Evolutionary conservation across 2,113 vertebrate species (phyloP), one percentile per base, ranked within the genome.

Genomic region (Chionomys nivalis): DNA sequence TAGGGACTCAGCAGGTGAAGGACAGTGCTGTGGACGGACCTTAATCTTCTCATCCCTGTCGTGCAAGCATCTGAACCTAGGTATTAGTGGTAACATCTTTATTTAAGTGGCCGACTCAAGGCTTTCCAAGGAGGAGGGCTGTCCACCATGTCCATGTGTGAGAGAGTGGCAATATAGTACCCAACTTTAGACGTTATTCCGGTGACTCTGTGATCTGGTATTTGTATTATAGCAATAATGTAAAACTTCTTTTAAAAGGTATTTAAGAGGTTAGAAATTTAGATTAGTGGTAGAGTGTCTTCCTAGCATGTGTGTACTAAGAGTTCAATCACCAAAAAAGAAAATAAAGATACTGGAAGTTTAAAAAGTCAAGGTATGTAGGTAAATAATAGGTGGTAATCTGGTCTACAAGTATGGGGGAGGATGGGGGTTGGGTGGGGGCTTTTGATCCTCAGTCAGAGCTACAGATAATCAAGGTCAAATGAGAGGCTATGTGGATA

Each of bases 61-160:
- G 26, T 17, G 39, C 23, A 1, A 58, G n/a, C 10, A 13, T 4
- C 0, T 1, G 63, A 55, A 24, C 58, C 24, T 1, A 39, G 72
- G 68, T 12, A 79, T 66, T 13, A 4, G 63, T 0, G 0, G 11
- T 1, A 1, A 61, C 17, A n/a, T 31, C 13, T 17, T 39, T 12
- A 24, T 28, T 83, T 3, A 21, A 61, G n/a, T 26, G 55, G 44
- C 79, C 3, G n/a, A 17, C 12, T 39, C 33, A 81, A 81, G 42
- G 83, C 76, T 17, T 8, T 10, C 0, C 13, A 39, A 47, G 19
- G 85, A 44, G 75, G 68, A 58, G 12, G 4, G 13, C 49, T 1
- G 3, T 31, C 17, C 2, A 16, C 19, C 39, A 14, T n/a, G 24
- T 17, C 68, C 12, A 0, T 4, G 12, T 61, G 44, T 61, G 3